Percentiles rank a stretch among this genome's conserved stretches.
Evolutionary conservation across 2,888 invertebrate genomes (phyloP).

Genomic region (Keiferia lycopersicella): DNA sequence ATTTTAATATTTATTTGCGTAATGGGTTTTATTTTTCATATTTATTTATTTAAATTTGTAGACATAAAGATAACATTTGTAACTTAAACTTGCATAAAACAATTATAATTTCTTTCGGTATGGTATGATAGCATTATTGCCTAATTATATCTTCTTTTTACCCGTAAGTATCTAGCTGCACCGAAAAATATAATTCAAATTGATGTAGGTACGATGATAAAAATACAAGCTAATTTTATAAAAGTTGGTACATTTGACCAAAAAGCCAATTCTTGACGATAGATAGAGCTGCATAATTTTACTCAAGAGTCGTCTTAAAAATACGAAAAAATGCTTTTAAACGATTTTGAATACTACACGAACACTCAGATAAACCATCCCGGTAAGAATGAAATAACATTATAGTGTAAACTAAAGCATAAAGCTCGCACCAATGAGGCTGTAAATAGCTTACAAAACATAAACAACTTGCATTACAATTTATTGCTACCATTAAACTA

Average conservation of each 20-base stretch:
- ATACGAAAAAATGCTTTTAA: slow-evolving; percentile 3
- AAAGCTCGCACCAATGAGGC: slow-evolving; percentile 16
- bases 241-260: too few relatives aligned
- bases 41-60: too few relatives aligned
- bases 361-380: not conserved
- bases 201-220: too few relatives aligned
- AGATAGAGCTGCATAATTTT: not conserved
- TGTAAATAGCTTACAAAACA: slow-evolving; percentile 16
- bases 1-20: not conserved
- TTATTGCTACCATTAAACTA: slow-evolving; percentile 18
- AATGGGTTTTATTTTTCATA: not conserved
- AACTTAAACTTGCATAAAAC: too few relatives aligned
- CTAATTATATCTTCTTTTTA: too few relatives aligned
- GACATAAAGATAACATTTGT: too few relatives aligned
- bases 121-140: too few relatives aligned
- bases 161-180: too few relatives aligned
- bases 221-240: too few relatives aligned
- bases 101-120: too few relatives aligned
- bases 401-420: slow-evolving; percentile 18
- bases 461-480: slow-evolving; percentile 22
- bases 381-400: slow-evolving; percentile 6
- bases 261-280: too few relatives aligned
- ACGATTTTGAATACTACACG: not conserved
- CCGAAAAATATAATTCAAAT: too few relatives aligned
- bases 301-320: not conserved